A percentile compares a stretch with the other conserved stretches of the same genome.
These are phyloP conservation scores for Grammomys surdaster DNA, from an alignment of 2,113 vertebrate species.

Conservation along the genomic window DNA sequence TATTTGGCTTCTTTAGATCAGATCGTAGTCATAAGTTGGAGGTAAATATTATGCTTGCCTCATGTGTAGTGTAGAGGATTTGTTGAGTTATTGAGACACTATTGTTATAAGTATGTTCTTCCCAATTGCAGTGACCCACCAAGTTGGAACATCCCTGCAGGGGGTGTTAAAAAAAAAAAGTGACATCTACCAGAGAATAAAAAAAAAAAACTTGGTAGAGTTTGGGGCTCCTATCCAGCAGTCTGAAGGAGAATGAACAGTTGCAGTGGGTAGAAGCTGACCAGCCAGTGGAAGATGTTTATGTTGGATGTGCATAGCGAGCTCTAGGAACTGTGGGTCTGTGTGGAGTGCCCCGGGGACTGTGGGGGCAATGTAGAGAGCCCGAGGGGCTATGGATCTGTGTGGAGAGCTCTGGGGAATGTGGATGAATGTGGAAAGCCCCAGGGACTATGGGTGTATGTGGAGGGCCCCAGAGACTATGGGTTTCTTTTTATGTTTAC, in stretches of 20 bases:
- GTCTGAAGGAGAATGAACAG: not conserved
- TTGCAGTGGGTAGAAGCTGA: not conserved
- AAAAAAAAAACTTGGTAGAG: not conserved
- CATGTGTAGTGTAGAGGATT: not conserved
- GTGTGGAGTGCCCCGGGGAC: not conserved
- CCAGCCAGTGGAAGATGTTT: not conserved
- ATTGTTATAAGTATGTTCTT: not conserved
- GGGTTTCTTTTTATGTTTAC: not conserved
- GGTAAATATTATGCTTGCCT: not conserved
- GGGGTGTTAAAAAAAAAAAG: not conserved
- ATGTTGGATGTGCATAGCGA: not conserved
- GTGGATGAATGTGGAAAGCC: not conserved
- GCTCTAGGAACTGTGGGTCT: not conserved
- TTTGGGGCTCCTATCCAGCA: not conserved
- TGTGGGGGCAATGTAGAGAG: not conserved
- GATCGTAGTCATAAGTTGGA: slow-evolving; percentile 15
- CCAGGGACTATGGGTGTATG: not conserved
- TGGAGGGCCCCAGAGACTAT: not conserved
- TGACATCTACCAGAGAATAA: not conserved
- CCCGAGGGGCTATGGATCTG: not conserved
- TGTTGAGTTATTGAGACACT: slow-evolving; percentile 13
- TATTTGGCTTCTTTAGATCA: not conserved
- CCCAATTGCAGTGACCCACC: not conserved
- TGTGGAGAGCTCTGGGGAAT: not conserved
- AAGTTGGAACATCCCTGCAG: not conserved